Base-by-base conservation (phyloP, 1,140 invertebrate genomes). In the Littorina saxatilis region DNA sequence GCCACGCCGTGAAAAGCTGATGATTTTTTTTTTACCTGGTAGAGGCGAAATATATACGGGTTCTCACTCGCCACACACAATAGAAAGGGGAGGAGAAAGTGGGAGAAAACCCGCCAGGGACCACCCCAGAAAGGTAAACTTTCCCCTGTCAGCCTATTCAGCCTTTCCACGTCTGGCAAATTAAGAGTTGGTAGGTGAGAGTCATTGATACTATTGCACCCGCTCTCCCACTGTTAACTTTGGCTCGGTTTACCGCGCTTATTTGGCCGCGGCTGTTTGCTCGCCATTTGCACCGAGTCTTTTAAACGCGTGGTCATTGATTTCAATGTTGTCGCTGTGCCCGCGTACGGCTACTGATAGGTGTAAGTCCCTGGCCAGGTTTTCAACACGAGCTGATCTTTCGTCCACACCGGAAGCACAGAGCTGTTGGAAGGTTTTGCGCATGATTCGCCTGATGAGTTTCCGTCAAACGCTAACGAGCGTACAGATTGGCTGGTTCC, bases 51-150 rank as follows among this genome's bases (percentile, higher is more conserved):
- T 73, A 73, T 73, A 73, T 43, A 40, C 70, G 70, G 70, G 70
- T 73, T 39, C 70, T 73, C 40, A 20, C 39, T 73, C 70, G 4
- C 70, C 37, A 17, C 17, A 15, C 17, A 40, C 13, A 73, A 73
- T 20, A 43, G 7, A 0, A 0, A n/a, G 0, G 17, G 70, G 70
- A 40, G 23, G 40, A 43, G 35, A 2, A 68, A 37, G 66, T 68
- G 70, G 40, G 39, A 43, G 58, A 23, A 23, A 61, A 61, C 9
- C 9, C 27, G 58, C 58, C 7, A 29, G 20, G 23, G 70, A 73
- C 70, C 70, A 73, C 70, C 70, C 70, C n/a, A 43, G 70, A 2
- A 73, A 73, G 13, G 70, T 43, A 73, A 73, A 73, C 70, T 40
- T 43, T 73, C 23, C 29, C 70, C 70, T 73, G 70, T 39, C 70